A percentile compares a stretch with the other conserved stretches of the same genome.
Conservation (phyloP, 2,888 invertebrate species). For the Eremobia ochroleuca region DNA sequence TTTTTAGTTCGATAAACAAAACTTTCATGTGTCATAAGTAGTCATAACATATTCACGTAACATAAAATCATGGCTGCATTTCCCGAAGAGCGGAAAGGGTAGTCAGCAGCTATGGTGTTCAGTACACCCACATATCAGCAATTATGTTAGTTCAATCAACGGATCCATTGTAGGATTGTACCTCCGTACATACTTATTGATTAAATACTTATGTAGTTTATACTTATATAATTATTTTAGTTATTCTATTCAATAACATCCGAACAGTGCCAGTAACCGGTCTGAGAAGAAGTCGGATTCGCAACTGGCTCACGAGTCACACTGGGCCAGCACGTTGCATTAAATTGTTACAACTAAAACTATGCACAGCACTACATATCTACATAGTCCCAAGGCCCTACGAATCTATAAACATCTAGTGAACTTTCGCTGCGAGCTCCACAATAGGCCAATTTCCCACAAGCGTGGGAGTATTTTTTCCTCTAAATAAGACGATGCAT, state of each 20-base stretch:
- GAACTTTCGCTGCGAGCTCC: slow-evolving; percentile 65
- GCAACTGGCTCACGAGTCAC: slow-evolving; percentile 30
- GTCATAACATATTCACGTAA: background rate
- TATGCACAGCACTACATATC: slow-evolving; percentile 48
- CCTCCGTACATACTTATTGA: background rate
- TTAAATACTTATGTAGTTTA: background rate
- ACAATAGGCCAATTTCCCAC: slow-evolving; percentile 68
- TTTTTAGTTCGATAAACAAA: background rate
- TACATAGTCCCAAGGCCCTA: slow-evolving; percentile 67
- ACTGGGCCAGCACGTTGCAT: slow-evolving; percentile 36
- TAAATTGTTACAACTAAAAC: slow-evolving; percentile 54
- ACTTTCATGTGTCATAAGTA: background rate
- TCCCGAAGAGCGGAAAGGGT: background rate
- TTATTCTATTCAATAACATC: slow-evolving; percentile 41
- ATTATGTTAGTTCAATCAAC: background rate
- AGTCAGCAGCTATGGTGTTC: background rate
- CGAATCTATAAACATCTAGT: slow-evolving; percentile 61
- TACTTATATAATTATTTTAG: slow-evolving; percentile 7
- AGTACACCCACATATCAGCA: background rate
- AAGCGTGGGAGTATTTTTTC: slow-evolving; percentile 69
- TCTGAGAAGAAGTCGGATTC: slow-evolving; percentile 24
- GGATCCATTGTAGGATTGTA: background rate
- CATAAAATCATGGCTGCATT: background rate
- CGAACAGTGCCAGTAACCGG: slow-evolving; percentile 49
- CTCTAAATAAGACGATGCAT: slow-evolving; percentile 66